These are phyloP conservation scores for Acyrthosiphon pisum DNA, from an alignment of 1,140 invertebrate species.

Conservation along the genomic window DNA sequence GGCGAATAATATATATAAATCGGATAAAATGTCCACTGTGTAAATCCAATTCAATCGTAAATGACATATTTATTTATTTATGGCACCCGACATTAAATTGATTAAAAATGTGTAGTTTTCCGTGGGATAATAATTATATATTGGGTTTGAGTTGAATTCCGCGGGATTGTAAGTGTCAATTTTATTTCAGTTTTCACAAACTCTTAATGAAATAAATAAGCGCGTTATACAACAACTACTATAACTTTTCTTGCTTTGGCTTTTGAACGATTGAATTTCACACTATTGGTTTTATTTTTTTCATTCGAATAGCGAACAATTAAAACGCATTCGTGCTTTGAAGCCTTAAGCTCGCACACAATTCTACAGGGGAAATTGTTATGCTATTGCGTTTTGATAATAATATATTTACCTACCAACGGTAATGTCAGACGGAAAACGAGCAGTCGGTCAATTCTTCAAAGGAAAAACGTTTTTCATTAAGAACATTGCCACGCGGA, in stretches of 20 bases:
- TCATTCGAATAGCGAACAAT: not conserved
- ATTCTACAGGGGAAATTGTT: not conserved
- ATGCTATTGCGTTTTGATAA: not conserved
- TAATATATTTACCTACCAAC: not conserved
- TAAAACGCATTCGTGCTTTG: not conserved
- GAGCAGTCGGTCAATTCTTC: not conserved
- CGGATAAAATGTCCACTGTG: not conserved
- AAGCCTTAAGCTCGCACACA: not conserved
- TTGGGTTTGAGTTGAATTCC: not conserved
- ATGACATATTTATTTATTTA: constrained; percentile 1
- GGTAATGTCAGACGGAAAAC: not conserved
- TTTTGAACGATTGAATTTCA: not conserved
- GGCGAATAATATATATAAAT: not conserved
- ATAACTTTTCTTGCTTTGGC: not conserved
- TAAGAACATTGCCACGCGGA: not conserved
- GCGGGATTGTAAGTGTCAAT: not conserved
- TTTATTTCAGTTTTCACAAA: not conserved
- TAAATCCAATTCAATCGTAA: not conserved
- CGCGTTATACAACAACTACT: not conserved
- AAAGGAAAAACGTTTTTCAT: not conserved
- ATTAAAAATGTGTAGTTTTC: not conserved
- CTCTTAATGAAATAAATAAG: constrained; percentile 9
- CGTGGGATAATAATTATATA: not conserved
- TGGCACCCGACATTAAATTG: not conserved
- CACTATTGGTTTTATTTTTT: not conserved